Conservation (phyloP, 2,797 vertebrate species). For the Ctenosaura bakeri region DNA sequence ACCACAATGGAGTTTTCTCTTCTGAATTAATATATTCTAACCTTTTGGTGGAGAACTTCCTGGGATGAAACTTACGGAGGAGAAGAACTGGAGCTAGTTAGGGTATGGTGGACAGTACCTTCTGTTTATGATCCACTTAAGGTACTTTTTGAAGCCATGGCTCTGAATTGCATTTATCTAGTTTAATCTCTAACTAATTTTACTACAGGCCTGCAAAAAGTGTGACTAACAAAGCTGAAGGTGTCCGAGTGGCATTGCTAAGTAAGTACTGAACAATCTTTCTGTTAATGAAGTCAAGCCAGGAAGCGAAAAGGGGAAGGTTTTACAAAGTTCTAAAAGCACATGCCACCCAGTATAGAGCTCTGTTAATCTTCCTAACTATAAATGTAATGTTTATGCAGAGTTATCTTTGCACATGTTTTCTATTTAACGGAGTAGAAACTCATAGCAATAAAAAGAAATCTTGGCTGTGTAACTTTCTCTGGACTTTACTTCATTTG, state of each 20-base stretch:
- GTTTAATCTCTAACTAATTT: background rate
- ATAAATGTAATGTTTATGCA: background rate
- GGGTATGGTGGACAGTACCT: background rate
- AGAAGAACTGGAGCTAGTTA: background rate
- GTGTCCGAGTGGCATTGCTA: no score
- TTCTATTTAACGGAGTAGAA: background rate
- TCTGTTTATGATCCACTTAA: background rate
- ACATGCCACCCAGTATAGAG: background rate
- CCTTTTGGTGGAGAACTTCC: background rate
- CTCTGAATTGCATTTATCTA: background rate
- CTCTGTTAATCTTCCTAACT: background rate
- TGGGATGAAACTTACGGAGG: background rate
- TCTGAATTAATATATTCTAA: background rate
- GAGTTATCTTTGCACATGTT: background rate
- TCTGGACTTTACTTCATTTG: constrained; percentile 13
- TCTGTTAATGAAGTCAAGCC: background rate
- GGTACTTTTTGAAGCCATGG: background rate
- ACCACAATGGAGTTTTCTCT: background rate
- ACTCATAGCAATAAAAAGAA: background rate
- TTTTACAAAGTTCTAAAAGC: background rate
- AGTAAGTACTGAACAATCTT: no score
- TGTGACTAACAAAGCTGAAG: background rate
- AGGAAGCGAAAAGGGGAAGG: background rate
- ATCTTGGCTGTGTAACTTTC: background rate
- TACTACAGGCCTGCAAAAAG: background rate